Conservation (phyloP, 2,797 vertebrate genomes). For the Avahi laniger region DNA sequence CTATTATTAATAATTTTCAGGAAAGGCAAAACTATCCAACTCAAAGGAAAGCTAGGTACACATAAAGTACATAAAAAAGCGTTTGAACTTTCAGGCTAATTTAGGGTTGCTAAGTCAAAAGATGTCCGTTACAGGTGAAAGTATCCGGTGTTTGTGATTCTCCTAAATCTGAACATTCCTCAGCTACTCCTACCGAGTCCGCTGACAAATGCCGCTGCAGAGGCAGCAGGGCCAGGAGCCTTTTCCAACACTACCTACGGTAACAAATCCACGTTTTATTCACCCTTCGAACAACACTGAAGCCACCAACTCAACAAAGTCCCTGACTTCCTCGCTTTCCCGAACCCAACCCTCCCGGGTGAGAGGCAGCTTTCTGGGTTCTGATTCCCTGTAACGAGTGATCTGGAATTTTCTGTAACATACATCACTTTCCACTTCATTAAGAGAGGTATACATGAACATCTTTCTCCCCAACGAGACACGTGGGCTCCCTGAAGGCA, state of each 20-base stretch:
- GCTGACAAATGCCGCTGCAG: neutral
- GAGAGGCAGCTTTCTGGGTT: neutral
- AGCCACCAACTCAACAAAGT: neutral
- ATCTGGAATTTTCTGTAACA: fast-evolving
- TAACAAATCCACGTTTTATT: neutral
- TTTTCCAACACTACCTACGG: fast-evolving
- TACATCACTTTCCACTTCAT: neutral
- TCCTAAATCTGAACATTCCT: neutral
- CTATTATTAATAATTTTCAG: neutral
- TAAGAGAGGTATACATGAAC: fast-evolving
- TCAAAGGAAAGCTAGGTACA: neutral
- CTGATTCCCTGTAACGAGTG: neutral
- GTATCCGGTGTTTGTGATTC: neutral
- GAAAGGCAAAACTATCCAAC: neutral
- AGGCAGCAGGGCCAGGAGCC: neutral
- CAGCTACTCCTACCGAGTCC: neutral
- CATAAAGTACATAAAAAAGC: neutral
- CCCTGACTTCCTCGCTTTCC: fast-evolving
- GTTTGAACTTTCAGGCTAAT: neutral
- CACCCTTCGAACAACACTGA: neutral
- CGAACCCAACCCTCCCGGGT: neutral
- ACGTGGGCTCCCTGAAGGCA: fast-evolving
- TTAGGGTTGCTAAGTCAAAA: neutral
- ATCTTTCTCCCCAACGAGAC: neutral
- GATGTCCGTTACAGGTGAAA: neutral